Evolutionary conservation across 2,113 vertebrate species (phyloP).

Genomic region (Upupa epops): DNA sequence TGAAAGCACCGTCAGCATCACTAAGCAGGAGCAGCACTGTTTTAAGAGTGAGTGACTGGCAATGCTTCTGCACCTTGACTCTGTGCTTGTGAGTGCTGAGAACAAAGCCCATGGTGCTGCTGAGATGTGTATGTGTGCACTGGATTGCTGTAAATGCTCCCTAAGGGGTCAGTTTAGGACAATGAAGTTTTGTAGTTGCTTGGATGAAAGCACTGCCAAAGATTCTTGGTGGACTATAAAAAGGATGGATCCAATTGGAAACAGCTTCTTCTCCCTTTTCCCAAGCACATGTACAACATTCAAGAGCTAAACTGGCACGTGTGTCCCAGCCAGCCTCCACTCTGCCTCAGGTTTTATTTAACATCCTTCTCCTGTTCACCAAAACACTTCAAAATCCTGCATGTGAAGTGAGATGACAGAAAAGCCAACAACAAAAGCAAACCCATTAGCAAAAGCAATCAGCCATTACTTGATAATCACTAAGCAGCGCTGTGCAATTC

Average conservation of each 20-base stretch:
- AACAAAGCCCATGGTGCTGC: neutral
- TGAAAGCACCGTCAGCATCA: neutral
- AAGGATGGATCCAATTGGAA: neutral
- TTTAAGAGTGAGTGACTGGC: neutral
- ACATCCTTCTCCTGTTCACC: neutral
- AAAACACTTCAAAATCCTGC: conserved; percentile 16
- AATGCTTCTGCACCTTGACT: neutral
- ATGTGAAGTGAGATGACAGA: neutral
- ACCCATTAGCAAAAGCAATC: conserved; percentile 56
- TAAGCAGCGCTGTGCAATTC: neutral
- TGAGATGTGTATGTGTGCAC: too few species aligned
- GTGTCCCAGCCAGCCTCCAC: neutral
- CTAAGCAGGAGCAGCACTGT: neutral
- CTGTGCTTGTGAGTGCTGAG: neutral
- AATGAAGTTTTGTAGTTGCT: neutral
- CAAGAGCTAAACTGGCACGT: neutral
- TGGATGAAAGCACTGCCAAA: neutral
- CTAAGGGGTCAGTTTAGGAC: neutral
- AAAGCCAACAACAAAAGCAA: conserved; percentile 33
- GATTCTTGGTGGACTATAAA: neutral
- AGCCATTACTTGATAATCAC: conserved; percentile 46
- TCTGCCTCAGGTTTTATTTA: neutral
- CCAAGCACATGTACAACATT: neutral
- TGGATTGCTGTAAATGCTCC: neutral
- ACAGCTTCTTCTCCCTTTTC: neutral